These are phyloP conservation scores for Sarcophaga caerulescens DNA, from an alignment of 2,888 invertebrate genomes.

Conservation along the genomic window DNA sequence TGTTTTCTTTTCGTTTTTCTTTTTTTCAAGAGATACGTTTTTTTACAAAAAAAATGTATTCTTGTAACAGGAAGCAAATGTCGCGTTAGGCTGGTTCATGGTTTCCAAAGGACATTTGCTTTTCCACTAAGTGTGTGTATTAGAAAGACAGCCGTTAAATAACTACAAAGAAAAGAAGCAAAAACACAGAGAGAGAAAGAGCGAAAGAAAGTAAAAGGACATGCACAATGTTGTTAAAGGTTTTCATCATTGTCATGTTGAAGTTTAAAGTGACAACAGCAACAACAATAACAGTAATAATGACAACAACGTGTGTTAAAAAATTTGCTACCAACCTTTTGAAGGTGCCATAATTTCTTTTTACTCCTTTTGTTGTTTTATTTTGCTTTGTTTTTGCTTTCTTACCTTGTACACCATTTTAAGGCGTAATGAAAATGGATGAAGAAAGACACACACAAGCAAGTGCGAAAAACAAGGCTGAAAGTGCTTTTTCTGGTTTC, in stretches of 20 bases:
- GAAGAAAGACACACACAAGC: not conserved
- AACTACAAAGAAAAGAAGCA: not conserved
- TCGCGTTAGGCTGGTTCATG: slow-evolving; percentile 63
- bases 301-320: slow-evolving; percentile 30
- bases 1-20: too few relatives aligned
- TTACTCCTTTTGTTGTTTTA: not conserved
- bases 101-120: slow-evolving; percentile 62
- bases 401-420: not conserved
- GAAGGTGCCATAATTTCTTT: slow-evolving; percentile 21
- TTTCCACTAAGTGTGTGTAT: slow-evolving; percentile 12
- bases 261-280: slow-evolving; percentile 53
- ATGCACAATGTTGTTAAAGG: slow-evolving; percentile 56
- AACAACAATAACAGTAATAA: not conserved
- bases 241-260: slow-evolving; percentile 56
- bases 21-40: not conserved
- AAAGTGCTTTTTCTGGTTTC: too few relatives aligned
- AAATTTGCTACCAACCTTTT: slow-evolving; percentile 10
- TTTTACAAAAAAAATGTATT: not conserved
- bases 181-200: not conserved
- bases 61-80: slow-evolving; percentile 61
- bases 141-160: not conserved
- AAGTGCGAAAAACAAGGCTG: not conserved
- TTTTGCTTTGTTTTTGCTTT: not conserved
- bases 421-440: not conserved
- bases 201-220: not conserved